phyloP scores from a whole-genome alignment of 1,140 invertebrate species.

The Sinella curviseta region DNA sequence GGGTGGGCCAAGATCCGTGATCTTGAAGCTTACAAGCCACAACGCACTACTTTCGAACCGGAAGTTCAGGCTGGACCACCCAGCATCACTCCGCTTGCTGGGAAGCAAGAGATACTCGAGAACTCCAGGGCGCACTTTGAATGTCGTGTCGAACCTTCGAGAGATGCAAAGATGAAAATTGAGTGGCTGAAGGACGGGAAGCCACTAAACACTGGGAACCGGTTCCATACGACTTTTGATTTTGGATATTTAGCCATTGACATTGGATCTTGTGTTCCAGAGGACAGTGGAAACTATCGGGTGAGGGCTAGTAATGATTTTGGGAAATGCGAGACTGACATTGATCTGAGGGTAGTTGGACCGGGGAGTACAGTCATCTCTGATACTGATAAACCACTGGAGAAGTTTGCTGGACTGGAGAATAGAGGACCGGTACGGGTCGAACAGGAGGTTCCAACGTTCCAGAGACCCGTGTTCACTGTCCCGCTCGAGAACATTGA shows the following conservation, averaged over 20 bases:
- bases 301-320: constrained; percentile 83
- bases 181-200: constrained; percentile 91
- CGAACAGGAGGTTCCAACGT: constrained; percentile 72
- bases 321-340: constrained; percentile 80
- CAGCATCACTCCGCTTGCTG: constrained; percentile 60
- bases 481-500: constrained; percentile 89
- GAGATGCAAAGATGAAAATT: constrained; percentile 84
- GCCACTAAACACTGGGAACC: constrained; percentile 77
- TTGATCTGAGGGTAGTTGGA: constrained; percentile 69
- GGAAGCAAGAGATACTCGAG: constrained; percentile 79
- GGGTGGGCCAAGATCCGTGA: constrained; percentile 87
- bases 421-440: constrained; percentile 74
- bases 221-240: constrained; percentile 91
- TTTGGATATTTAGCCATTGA: constrained; percentile 93
- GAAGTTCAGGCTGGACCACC: constrained; percentile 67
- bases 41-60: constrained; percentile 24
- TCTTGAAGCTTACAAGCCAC: constrained; percentile 63
- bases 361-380: constrained; percentile 71
- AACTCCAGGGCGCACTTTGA: constrained; percentile 82
- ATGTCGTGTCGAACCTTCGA: constrained; percentile 85
- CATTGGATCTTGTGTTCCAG: constrained; percentile 82
- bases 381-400: constrained; percentile 90
- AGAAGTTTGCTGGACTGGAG: constrained; percentile 91
- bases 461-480: constrained; percentile 92
- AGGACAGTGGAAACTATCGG: constrained; percentile 92